These are phyloP conservation scores for Nyctibius bracteatus DNA, from an alignment of 2,113 vertebrate genomes.

Conservation along the genomic window DNA sequence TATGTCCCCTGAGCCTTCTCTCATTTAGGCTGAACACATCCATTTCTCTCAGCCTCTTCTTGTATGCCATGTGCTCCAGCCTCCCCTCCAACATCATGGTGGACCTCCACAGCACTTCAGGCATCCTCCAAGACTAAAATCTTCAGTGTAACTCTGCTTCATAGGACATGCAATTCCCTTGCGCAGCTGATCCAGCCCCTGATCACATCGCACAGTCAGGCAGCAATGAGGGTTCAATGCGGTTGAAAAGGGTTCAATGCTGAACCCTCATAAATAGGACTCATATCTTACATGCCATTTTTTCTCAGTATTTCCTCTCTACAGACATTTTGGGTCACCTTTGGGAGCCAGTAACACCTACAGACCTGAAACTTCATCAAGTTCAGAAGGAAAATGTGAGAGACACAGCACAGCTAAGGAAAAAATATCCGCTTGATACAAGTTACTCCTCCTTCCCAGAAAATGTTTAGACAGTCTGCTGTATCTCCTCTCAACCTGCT, in stretches of 20 bases:
- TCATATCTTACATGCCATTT: not conserved
- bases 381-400: not conserved
- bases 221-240: too few species aligned
- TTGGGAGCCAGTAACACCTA: not conserved
- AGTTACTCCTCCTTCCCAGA: not conserved
- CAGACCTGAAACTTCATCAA: not conserved
- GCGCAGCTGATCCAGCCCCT: not conserved
- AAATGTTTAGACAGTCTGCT: not conserved
- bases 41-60: not conserved
- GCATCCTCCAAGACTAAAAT: not conserved
- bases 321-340: not conserved
- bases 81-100: not conserved
- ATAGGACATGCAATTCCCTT: not conserved
- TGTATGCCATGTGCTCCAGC: not conserved
- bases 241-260: too few species aligned
- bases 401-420: not conserved
- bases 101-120: not conserved
- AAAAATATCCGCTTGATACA: not conserved
- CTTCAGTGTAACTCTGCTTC: not conserved
- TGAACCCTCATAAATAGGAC: not conserved
- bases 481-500: not conserved
- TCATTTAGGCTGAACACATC: not conserved
- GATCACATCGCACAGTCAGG: not conserved
- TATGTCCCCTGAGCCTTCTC: not conserved
- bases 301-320: not conserved